Conservation (phyloP, 1,140 invertebrate genomes). For the Scylla paramamosain region DNA sequence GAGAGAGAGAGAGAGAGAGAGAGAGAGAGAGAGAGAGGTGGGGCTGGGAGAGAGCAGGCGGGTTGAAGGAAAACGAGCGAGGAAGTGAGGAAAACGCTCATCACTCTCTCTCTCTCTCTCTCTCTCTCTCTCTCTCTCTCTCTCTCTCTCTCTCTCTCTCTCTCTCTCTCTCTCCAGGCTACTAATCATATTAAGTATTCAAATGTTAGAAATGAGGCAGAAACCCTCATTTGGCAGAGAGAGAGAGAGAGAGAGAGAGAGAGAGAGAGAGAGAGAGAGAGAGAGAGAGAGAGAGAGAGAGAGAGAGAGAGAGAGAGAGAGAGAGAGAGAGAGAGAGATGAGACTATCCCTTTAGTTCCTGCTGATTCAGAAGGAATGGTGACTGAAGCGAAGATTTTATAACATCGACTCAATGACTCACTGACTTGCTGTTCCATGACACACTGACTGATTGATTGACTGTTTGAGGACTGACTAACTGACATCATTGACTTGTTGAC, state of each 20-base stretch:
- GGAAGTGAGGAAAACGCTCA: not conserved
- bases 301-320: conserved; percentile 12
- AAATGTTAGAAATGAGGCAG: no score
- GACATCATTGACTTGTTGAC: no score
- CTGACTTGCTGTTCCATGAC: no score
- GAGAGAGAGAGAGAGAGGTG: not conserved
- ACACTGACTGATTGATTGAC: no score
- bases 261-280: not conserved
- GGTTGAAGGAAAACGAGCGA: not conserved
- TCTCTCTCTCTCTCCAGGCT: not conserved
- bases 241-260: not conserved
- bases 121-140: no score
- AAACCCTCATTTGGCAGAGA: not conserved
- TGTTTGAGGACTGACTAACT: no score
- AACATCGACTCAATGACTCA: no score
- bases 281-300: not conserved
- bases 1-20: not conserved
- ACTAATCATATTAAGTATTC: not conserved
- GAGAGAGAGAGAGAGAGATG: conserved; percentile 17
- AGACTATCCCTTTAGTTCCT: no score
- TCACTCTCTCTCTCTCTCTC: no score
- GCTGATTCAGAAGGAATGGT: no score
- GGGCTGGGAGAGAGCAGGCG: not conserved
- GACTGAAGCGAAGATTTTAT: no score
- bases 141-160: no score